Evolutionary conservation across 2,113 vertebrate genomes (phyloP).

Genomic region (Argyrosomus japonicus): DNA sequence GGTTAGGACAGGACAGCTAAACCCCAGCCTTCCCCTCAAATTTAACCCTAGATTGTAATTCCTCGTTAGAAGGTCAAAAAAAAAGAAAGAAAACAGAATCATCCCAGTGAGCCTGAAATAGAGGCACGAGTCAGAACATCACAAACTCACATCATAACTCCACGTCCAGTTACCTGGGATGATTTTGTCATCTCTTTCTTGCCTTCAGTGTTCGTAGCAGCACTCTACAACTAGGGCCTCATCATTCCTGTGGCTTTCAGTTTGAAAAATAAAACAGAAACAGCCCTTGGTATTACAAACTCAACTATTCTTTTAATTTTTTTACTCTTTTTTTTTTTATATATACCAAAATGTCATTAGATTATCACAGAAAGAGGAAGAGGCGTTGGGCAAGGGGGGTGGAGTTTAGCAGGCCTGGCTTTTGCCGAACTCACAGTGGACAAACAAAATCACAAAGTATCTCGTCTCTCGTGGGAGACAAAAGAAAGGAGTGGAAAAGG

Average conservation of each 20-base stretch:
- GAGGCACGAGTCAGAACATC: slow-evolving; percentile 8
- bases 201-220: slow-evolving; percentile 86
- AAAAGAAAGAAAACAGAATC: slow-evolving; percentile 10
- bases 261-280: slow-evolving; percentile 79
- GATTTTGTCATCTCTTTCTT: slow-evolving; percentile 39
- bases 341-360: slow-evolving; percentile 69
- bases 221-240: slow-evolving; percentile 87
- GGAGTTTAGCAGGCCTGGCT: slow-evolving; percentile 74
- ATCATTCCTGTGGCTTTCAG: slow-evolving; percentile 72
- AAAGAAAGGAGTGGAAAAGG: slow-evolving; percentile 83
- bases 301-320: slow-evolving; percentile 79
- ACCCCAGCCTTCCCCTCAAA: slow-evolving; percentile 76
- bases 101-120: slow-evolving; percentile 48
- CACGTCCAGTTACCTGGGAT: slow-evolving; percentile 37
- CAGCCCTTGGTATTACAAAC: slow-evolving; percentile 81
- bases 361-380: slow-evolving; percentile 76
- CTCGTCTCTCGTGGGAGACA: slow-evolving; percentile 55
- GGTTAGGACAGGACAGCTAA: slow-evolving; percentile 70
- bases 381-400: slow-evolving; percentile 45
- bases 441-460: slow-evolving; percentile 78
- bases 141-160: slow-evolving; percentile 12
- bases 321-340: slow-evolving; percentile 48
- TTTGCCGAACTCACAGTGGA: slow-evolving; percentile 84
- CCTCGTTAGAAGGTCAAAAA: slow-evolving; percentile 69
- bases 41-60: slow-evolving; percentile 81